phyloP scores from a whole-genome alignment of 53 echinoderm and acorn worm genomes.

The Paracentrotus lividus region DNA sequence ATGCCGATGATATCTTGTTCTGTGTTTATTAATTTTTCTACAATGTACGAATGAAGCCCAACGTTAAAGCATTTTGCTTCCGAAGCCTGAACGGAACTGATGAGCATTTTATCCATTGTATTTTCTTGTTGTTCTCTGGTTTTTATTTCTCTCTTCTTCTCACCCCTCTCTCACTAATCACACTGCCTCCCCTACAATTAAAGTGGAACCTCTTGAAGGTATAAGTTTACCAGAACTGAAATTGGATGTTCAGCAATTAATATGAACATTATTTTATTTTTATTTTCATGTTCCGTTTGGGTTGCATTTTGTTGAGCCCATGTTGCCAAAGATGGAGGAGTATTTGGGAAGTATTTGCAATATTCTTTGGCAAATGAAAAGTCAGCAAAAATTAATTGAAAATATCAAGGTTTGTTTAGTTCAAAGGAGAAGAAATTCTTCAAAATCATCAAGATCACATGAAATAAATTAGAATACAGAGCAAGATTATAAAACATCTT shows the following conservation, averaged over 20 bases:
- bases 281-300: neutral
- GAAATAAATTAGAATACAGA: no score
- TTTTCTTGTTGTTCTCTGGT: slow-evolving; percentile 25
- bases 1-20: slow-evolving; percentile 24
- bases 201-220: slow-evolving; percentile 94
- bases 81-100: neutral
- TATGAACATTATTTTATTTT: neutral
- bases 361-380: neutral
- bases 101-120: slow-evolving; percentile 23
- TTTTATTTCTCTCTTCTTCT: slow-evolving; percentile 57
- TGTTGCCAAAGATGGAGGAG: slow-evolving; percentile 3
- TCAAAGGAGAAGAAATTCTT: neutral
- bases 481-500: no score
- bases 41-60: slow-evolving; percentile 35
- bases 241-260: neutral
- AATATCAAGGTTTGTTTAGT: neutral
- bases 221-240: slow-evolving; percentile 5
- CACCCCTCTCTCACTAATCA: slow-evolving; percentile 52
- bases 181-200: slow-evolving; percentile 63
- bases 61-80: neutral
- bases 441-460: neutral
- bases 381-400: neutral
- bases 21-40: slow-evolving; percentile 4
- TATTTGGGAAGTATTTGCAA: slow-evolving; percentile 18
- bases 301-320: neutral